phyloP scores from a whole-genome alignment of 2,797 vertebrate species.

The Anolis apletophallus region DNA sequence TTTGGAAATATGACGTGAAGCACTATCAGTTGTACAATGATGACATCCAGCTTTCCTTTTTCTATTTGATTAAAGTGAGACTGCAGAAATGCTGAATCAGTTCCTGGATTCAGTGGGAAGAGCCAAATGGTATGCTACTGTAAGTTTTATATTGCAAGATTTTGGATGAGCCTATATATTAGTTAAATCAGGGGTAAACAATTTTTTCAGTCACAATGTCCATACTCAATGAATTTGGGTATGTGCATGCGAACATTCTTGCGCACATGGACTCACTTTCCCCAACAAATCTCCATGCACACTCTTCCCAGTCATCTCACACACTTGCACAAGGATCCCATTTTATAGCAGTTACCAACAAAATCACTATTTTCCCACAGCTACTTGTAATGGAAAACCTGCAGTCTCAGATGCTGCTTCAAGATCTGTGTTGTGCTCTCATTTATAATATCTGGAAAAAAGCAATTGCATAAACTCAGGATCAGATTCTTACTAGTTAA shows the following conservation, averaged over 20 bases:
- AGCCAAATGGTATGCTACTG: background rate
- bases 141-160: background rate
- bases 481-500: no score
- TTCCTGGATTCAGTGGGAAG: background rate
- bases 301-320: no score
- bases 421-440: no score
- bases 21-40: background rate
- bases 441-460: no score
- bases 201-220: background rate
- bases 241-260: no score
- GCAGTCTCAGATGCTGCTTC: no score
- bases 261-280: background rate
- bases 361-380: no score
- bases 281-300: background rate
- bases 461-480: no score
- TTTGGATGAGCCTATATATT: background rate
- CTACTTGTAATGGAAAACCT: no score
- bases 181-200: background rate
- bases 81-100: background rate
- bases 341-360: no score
- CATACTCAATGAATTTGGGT: no score
- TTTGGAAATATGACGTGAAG: background rate
- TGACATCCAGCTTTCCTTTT: background rate
- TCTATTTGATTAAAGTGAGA: background rate
- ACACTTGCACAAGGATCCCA: no score